Evolutionary conservation across 2,113 vertebrate species (phyloP).

Genomic region (Notarius quadriscutis): DNA sequence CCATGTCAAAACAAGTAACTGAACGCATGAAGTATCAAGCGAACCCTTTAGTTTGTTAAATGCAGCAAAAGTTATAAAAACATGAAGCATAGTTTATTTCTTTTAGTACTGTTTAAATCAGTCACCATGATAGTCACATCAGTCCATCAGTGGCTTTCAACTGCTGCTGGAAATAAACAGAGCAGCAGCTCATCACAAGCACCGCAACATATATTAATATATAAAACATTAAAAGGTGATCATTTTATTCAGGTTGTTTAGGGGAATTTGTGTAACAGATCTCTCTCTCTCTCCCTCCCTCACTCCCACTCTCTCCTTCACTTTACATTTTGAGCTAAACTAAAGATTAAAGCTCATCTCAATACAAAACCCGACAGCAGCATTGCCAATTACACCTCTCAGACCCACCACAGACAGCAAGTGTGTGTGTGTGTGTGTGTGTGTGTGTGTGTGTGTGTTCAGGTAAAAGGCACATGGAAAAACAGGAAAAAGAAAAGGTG

Average conservation of each 20-base stretch:
- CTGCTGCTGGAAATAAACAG: constrained; percentile 7
- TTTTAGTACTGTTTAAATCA: background rate
- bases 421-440: background rate
- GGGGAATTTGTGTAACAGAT: constrained; percentile 7
- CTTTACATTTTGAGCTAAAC: constrained; percentile 67
- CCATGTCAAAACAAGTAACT: background rate
- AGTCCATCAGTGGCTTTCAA: background rate
- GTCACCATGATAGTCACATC: background rate
- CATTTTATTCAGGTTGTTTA: constrained; percentile 39
- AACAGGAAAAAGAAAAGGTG: background rate
- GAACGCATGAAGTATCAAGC: background rate
- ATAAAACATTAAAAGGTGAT: constrained; percentile 6
- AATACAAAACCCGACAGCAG: constrained; percentile 57
- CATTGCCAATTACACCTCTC: constrained; percentile 57
- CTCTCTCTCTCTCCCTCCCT: no score
- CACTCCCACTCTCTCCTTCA: constrained; percentile 56
- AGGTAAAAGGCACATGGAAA: background rate
- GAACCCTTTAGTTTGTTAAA: background rate
- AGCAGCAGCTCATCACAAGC: constrained; percentile 13
- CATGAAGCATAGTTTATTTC: background rate
- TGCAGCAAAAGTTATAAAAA: background rate
- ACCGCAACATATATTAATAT: background rate
- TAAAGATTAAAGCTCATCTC: constrained; percentile 72
- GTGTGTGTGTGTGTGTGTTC: background rate
- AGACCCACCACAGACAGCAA: constrained; percentile 41